These are phyloP conservation scores for Arvicanthis niloticus DNA, from an alignment of 2,113 vertebrate genomes.

Conservation along the genomic window DNA sequence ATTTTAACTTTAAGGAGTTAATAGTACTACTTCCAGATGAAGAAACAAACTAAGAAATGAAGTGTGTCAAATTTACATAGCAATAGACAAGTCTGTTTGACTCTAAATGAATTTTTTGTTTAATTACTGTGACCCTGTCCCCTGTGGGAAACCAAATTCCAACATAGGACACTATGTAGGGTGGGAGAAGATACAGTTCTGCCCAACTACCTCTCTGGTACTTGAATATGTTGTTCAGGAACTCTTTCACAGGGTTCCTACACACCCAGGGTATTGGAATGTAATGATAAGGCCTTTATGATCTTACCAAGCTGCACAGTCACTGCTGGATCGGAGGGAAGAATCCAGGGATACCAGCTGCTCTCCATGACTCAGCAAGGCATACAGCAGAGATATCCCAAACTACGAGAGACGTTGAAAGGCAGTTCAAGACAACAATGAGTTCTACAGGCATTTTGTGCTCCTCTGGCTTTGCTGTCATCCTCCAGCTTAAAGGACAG, in stretches of 20 bases:
- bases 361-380: constrained; percentile 94
- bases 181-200: not conserved
- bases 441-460: not conserved
- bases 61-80: not conserved
- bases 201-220: not conserved
- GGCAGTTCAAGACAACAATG: not conserved
- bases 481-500: not conserved
- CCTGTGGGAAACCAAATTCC: not conserved
- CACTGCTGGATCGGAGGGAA: constrained; percentile 87
- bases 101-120: not conserved
- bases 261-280: not conserved
- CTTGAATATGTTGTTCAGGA: not conserved
- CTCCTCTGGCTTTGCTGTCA: not conserved
- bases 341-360: constrained; percentile 90
- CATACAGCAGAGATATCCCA: constrained; percentile 96
- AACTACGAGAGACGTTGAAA: constrained; percentile 87
- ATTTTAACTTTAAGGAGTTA: not conserved
- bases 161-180: not conserved
- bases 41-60: constrained; percentile 12
- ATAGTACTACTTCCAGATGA: not conserved
- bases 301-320: constrained; percentile 93
- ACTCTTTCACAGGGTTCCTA: not conserved
- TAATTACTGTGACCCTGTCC: not conserved
- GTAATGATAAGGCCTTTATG: not conserved
- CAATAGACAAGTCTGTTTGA: constrained; percentile 1